phyloP scores from a whole-genome alignment of 2,888 invertebrate species.

The Drosophila nigricruria region DNA sequence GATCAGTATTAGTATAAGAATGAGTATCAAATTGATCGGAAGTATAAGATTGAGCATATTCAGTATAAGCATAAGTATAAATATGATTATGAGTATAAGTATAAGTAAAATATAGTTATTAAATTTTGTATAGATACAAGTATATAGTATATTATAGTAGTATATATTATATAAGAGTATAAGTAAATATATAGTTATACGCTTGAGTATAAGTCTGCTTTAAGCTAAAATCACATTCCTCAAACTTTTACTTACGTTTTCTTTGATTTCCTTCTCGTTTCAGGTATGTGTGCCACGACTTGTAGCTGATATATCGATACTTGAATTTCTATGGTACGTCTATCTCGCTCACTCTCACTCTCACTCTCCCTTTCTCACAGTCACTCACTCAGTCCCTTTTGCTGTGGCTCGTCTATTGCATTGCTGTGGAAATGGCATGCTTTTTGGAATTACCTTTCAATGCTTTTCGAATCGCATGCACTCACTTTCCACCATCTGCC shows the following conservation, averaged over 20 bases:
- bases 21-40: no score
- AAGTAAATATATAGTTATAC: neutral
- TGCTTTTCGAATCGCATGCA: conserved; percentile 13
- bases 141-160: neutral
- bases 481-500: neutral
- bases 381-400: neutral
- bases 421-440: conserved; percentile 32
- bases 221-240: neutral
- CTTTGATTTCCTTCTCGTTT: conserved; percentile 25
- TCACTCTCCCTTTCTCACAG: neutral
- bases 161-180: neutral
- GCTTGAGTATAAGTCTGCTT: neutral
- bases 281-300: conserved; percentile 32
- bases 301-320: conserved; percentile 6
- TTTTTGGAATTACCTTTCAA: conserved; percentile 26
- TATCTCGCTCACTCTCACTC: neutral
- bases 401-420: neutral
- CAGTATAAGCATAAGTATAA: neutral
- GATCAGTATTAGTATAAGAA: neutral
- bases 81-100: neutral
- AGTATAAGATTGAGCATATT: neutral
- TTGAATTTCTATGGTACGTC: neutral
- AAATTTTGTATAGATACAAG: neutral
- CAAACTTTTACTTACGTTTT: neutral
- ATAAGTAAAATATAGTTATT: neutral